Evolutionary conservation across 2,888 invertebrate species (phyloP).

Genomic region (Rhamnusium bicolor): DNA sequence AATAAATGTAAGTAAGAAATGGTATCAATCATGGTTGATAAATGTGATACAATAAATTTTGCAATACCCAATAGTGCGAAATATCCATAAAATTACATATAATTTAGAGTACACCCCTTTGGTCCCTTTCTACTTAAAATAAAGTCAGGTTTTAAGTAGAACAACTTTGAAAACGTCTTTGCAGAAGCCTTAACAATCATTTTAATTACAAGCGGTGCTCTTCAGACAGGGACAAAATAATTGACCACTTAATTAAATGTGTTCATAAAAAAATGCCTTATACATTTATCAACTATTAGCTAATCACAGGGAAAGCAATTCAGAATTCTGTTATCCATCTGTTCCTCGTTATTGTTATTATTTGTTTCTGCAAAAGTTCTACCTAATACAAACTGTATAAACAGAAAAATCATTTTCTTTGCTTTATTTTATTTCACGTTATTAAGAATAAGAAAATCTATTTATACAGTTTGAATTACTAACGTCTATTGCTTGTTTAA

Average conservation of each 20-base stretch:
- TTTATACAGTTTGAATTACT: background rate
- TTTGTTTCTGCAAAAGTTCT: slow-evolving; percentile 7
- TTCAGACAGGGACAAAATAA: slow-evolving; percentile 2
- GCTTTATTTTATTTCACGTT: background rate
- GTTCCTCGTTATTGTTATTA: background rate
- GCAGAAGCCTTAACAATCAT: slow-evolving; percentile 7
- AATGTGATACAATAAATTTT: slow-evolving; percentile 5
- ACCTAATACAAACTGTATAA: slow-evolving; percentile 6
- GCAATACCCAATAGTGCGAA: background rate
- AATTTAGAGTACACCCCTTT: slow-evolving; percentile 12
- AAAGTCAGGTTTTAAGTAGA: background rate
- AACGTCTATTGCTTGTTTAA: background rate
- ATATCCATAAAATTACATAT: background rate
- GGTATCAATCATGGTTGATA: background rate
- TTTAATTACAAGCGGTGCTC: slow-evolving; percentile 12
- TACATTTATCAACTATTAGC: slow-evolving; percentile 15
- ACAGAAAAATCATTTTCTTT: background rate
- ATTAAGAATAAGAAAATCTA: background rate
- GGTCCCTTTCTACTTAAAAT: slow-evolving; percentile 18
- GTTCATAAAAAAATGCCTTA: background rate
- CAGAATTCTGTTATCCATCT: background rate
- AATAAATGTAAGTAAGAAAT: no score
- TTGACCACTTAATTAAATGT: slow-evolving; percentile 7
- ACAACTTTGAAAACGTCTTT: slow-evolving; percentile 3
- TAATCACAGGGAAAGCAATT: slow-evolving; percentile 8